Conservation (phyloP, 2,888 invertebrate species). For the Meganola albula region DNA sequence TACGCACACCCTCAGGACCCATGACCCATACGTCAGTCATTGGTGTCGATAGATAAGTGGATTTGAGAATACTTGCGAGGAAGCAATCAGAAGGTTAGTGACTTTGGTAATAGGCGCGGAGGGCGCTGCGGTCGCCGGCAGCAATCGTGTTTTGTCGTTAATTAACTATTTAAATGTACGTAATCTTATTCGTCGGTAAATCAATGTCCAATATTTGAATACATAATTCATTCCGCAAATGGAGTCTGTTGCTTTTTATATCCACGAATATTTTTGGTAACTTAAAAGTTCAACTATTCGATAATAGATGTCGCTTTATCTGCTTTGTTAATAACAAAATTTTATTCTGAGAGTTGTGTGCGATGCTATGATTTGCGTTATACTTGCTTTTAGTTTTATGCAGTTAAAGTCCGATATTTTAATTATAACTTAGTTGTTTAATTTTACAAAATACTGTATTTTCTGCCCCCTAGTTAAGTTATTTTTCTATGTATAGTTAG, state of each 20-base stretch:
- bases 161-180: conserved; percentile 50
- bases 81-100: conserved; percentile 75
- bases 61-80: conserved; percentile 50
- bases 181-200: conserved; percentile 52
- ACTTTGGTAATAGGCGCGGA: conserved; percentile 54
- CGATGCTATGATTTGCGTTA: conserved; percentile 58
- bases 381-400: conserved; percentile 67
- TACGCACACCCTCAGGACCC: conserved; percentile 55
- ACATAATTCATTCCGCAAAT: conserved; percentile 51
- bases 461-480: conserved; percentile 75
- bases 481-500: conserved; percentile 78
- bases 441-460: conserved; percentile 75
- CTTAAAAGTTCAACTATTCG: conserved; percentile 33
- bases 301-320: conserved; percentile 39
- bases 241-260: conserved; percentile 37
- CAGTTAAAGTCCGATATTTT: conserved; percentile 69
- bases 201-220: conserved; percentile 54
- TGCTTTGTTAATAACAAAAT: conserved; percentile 35
- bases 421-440: conserved; percentile 66
- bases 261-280: conserved; percentile 26
- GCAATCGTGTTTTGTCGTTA: conserved; percentile 43
- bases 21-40: conserved; percentile 29
- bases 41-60: conserved; percentile 51
- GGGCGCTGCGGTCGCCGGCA: conserved; percentile 37
- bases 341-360: conserved; percentile 68